Evolutionary conservation across 2,888 invertebrate genomes (phyloP).

Genomic region (Pristionchus arcanus): DNA sequence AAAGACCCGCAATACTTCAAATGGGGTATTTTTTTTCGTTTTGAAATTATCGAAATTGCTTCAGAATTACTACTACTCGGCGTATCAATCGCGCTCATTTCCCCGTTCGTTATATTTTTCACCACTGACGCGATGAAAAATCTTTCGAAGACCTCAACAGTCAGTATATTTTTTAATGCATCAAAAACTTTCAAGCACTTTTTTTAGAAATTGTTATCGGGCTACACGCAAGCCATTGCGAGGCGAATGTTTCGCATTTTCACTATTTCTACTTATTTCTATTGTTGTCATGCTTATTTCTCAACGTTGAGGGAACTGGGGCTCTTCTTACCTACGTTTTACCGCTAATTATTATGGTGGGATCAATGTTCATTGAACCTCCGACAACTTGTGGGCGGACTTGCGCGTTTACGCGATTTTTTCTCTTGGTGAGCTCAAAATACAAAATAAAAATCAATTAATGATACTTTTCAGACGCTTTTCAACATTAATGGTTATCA

Average conservation of each 20-base stretch:
- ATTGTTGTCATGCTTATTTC: neutral
- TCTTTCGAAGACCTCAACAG: too few relatives aligned
- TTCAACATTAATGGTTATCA: neutral
- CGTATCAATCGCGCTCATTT: neutral
- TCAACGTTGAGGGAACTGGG: neutral
- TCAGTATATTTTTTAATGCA: too few relatives aligned
- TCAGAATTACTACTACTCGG: neutral
- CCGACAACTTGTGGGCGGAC: neutral
- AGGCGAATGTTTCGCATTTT: neutral
- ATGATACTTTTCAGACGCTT: neutral
- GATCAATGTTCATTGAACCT: neutral
- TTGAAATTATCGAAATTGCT: neutral
- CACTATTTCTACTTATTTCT: neutral
- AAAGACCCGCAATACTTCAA: constrained; percentile 33
- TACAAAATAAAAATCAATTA: neutral
- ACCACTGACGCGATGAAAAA: neutral
- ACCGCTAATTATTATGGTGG: neutral
- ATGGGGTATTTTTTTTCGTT: neutral
- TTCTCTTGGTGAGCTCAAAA: neutral
- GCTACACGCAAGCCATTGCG: neutral
- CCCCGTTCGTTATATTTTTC: neutral
- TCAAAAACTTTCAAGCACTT: neutral
- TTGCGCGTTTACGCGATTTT: neutral
- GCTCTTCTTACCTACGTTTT: neutral
- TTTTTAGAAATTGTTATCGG: neutral